Evolutionary conservation across 1,140 invertebrate genomes (phyloP), one percentile per base, ranked within the genome.

Genomic region (Ips nitidus): DNA sequence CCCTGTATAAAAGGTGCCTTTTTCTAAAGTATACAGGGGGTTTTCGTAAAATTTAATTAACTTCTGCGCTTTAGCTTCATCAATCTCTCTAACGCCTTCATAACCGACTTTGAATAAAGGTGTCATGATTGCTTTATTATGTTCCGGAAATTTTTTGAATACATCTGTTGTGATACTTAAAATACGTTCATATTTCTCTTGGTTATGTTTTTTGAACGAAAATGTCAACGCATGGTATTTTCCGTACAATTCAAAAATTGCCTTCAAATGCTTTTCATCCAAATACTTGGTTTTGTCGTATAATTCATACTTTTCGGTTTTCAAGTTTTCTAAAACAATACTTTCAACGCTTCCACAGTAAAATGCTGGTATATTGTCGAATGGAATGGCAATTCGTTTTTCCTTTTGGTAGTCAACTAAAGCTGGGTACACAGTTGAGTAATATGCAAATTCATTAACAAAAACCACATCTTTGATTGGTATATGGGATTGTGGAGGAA

Each of bases 151-250:
- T 22, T 37, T 53, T 3, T 59, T 41, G 8, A 83, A 84, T 80
- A 74, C 36, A 53, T 68, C 56, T 59, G 47, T 50, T 76, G 59
- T 4, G 7, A 43, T 22, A 36, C n/a, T 50, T 0, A 45, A 39
- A 2, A 66, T 8, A 47, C 47, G 38, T 41, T 58, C 41, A 50
- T 60, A 74, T 40, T 52, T 69, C 43, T 79, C 74, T 4, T 74
- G 75, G 47, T 81, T 71, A 47, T 78, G 75, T 22, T 80, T 71
- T 70, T 82, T 84, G 42, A 83, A 75, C 1, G 81, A 81, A 70
- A 83, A 80, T 0, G 82, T 83, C 38, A 71, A 39, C 39, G 67
- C 74, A 56, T 75, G 74, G 39, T 66, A 70, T 52, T 71, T 69
- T 47, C 69, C 74, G 6, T 73, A 75, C 1, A 45, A 39, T 57